Evolutionary conservation across 2,797 vertebrate species (phyloP).

Genomic region (Antrozous pallidus): DNA sequence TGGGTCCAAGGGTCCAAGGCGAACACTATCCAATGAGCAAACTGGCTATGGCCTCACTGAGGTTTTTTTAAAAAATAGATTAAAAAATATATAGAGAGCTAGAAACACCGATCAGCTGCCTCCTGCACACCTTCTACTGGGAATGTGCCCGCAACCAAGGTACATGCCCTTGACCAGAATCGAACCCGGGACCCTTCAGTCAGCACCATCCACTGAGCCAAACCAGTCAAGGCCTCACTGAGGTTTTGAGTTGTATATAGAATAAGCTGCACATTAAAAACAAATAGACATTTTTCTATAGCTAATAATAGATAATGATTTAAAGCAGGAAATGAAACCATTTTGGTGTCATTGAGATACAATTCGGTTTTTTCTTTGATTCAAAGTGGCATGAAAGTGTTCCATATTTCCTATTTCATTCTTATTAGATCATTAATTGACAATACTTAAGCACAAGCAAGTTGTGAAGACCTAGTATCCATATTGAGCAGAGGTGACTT

Average conservation of each 20-base stretch:
- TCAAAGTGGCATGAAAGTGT: fast-evolving
- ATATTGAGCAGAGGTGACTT: background rate
- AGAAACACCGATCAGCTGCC: too few species aligned
- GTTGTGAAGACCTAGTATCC: background rate
- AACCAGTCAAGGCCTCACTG: background rate
- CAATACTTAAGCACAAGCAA: background rate
- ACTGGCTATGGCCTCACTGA: constrained; percentile 25
- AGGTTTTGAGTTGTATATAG: constrained; percentile 62
- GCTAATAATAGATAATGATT: background rate
- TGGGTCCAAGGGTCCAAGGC: too few species aligned
- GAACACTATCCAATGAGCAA: too few species aligned
- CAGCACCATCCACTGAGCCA: too few species aligned
- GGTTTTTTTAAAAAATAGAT: constrained; percentile 10
- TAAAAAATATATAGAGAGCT: too few species aligned
- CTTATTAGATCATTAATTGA: background rate
- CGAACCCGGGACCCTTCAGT: too few species aligned
- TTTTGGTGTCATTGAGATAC: background rate
- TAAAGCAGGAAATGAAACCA: background rate
- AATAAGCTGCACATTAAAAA: constrained; percentile 60
- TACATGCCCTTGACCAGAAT: too few species aligned
- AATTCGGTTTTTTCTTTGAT: background rate
- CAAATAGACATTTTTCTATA: background rate
- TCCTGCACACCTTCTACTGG: too few species aligned
- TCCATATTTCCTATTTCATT: background rate
- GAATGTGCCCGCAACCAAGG: too few species aligned